A percentile compares a stretch with the other conserved stretches of the same genome.
phyloP scores from a whole-genome alignment of 2,888 invertebrate species.

The Stenotaenia linearis region DNA sequence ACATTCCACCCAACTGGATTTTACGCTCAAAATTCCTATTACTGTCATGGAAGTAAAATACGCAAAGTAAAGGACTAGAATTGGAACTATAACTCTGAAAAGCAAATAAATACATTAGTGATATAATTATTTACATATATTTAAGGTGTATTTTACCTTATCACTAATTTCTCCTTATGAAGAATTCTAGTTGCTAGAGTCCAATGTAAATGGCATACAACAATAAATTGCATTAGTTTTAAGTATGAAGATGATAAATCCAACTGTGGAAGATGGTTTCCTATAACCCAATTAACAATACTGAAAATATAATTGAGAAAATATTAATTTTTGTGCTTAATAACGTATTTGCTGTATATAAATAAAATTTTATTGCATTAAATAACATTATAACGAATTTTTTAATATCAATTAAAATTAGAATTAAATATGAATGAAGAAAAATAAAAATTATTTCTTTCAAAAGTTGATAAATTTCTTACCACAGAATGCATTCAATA shows the following conservation, averaged over 20 bases:
- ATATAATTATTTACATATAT: neutral
- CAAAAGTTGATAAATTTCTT: constrained; percentile 39
- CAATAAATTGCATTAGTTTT: constrained; percentile 51
- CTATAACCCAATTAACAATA: constrained; percentile 49
- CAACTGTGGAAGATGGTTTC: constrained; percentile 49
- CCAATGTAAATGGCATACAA: constrained; percentile 54
- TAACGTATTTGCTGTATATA: too few species aligned
- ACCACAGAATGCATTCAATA: constrained; percentile 51
- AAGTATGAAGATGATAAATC: constrained; percentile 52
- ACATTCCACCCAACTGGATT: constrained; percentile 50
- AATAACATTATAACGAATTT: too few species aligned
- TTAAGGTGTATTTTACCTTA: constrained; percentile 39
- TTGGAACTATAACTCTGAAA: constrained; percentile 49
- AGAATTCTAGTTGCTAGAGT: constrained; percentile 51
- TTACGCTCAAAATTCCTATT: constrained; percentile 51
- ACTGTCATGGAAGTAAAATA: constrained; percentile 51
- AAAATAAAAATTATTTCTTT: too few species aligned
- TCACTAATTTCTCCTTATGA: constrained; percentile 47
- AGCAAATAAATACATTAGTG: constrained; percentile 13
- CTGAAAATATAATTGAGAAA: too few species aligned
- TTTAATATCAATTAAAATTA: neutral
- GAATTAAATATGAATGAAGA: neutral
- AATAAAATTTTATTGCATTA: too few species aligned
- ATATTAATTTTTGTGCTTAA: too few species aligned
- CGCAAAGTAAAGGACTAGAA: constrained; percentile 48